These are phyloP conservation scores for Apoderus coryli DNA, from an alignment of 2,888 invertebrate species.

Conservation along the genomic window DNA sequence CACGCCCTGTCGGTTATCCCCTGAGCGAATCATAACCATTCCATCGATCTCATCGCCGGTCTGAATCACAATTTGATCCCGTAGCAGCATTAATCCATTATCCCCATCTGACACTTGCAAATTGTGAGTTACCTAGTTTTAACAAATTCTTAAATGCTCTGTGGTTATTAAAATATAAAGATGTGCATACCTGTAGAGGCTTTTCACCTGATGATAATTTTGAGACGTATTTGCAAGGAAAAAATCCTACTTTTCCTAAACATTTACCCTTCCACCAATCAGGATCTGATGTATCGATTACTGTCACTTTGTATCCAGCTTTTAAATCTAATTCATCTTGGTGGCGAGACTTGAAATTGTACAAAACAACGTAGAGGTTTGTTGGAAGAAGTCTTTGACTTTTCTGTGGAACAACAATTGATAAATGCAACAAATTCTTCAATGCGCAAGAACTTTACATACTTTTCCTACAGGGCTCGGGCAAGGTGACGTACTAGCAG, in stretches of 20 bases:
- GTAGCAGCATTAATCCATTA: constrained; percentile 63
- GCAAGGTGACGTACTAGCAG: constrained; percentile 86
- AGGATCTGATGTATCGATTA: constrained; percentile 85
- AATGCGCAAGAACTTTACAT: constrained; percentile 11
- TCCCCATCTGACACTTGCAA: constrained; percentile 78
- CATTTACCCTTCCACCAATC: constrained; percentile 98
- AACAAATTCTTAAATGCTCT: background rate
- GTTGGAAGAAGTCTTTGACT: constrained; percentile 75
- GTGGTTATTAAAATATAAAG: background rate
- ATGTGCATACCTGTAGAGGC: constrained; percentile 71
- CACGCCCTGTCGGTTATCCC: constrained; percentile 82
- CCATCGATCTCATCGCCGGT: constrained; percentile 86
- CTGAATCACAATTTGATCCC: constrained; percentile 89
- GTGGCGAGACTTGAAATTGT: constrained; percentile 89
- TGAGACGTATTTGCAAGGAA: constrained; percentile 90
- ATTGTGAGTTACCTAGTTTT: constrained; percentile 46
- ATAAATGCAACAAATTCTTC: constrained; percentile 5
- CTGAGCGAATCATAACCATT: constrained; percentile 85
- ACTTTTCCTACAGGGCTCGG: constrained; percentile 59
- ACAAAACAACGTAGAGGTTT: constrained; percentile 85
- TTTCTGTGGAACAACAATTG: constrained; percentile 41
- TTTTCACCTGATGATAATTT: constrained; percentile 81
- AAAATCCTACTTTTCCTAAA: constrained; percentile 79
- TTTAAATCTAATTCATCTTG: constrained; percentile 88
- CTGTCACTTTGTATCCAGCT: constrained; percentile 82